Evolutionary conservation across 2,888 invertebrate species (phyloP).

Genomic region (Chelonus formosanus): DNA sequence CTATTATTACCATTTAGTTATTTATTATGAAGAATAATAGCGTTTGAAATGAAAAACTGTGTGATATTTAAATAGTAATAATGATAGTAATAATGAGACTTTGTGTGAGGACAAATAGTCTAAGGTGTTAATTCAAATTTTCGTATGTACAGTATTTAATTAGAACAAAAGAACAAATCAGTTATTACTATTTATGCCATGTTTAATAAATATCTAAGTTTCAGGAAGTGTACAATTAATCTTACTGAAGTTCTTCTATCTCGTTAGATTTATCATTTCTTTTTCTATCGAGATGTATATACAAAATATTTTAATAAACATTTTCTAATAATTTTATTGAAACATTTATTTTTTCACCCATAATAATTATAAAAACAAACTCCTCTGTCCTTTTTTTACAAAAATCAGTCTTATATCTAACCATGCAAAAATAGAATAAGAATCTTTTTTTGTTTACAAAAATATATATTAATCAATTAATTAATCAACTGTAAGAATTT

Average conservation of each 20-base stretch:
- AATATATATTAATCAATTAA: no score
- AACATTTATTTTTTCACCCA: no score
- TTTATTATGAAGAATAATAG: slow-evolving; percentile 1
- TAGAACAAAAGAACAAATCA: slow-evolving; percentile 50
- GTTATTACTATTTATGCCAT: slow-evolving; percentile 53
- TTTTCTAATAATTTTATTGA: no score
- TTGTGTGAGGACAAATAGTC: background rate
- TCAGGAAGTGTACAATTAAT: background rate
- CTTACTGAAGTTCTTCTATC: background rate
- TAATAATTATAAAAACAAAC: no score
- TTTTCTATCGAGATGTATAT: no score
- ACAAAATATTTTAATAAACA: no score
- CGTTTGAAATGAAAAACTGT: slow-evolving; percentile 43
- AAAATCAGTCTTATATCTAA: no score
- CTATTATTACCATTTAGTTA: no score
- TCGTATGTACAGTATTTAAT: slow-evolving; percentile 56
- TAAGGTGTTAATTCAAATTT: slow-evolving; percentile 6
- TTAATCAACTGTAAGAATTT: no score
- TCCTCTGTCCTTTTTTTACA: no score
- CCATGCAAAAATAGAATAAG: no score
- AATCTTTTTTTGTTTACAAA: no score
- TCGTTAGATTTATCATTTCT: background rate
- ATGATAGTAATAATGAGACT: slow-evolving; percentile 32
- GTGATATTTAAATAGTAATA: slow-evolving; percentile 56
- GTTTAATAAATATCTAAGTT: slow-evolving; percentile 32